Base-by-base conservation (phyloP, 2,113 vertebrate species). In the Anthoscopus minutus region DNA sequence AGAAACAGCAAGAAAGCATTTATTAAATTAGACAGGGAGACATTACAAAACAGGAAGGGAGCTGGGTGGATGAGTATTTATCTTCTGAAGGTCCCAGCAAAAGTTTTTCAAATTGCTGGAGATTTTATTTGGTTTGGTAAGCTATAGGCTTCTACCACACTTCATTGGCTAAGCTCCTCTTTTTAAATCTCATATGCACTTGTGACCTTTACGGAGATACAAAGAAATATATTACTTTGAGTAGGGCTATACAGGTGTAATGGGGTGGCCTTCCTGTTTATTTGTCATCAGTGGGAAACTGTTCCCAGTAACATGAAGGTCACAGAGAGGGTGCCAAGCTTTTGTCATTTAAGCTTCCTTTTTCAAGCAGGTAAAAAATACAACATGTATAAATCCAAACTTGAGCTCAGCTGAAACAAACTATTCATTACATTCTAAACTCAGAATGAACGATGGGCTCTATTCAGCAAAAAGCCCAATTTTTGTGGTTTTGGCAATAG, bases 21-120 rank as follows among this genome's bases (percentile, higher is more conserved):
- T 97, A 97, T 98, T 98, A 98, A 96, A 93, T 94, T 76, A 85
- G 97, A 97, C 98, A 98, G 89, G 94, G 94, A 98, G 97, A 97
- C 97, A 97, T 97, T 98, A 97, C 97, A 98, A 96, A 98, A 97
- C 96, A 97, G 96, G 94, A 94, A 97, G 76, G 94, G 97, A 96
- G 17, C 93, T 98, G 94, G 96, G 96, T 95, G 88, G 97, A 96
- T 96, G 96, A 97, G 85, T 97, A 98, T 98, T 98, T 97, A 97
- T 98, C 97, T 98, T 97, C 92, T 80, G 69, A 86, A 92, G 88
- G 93, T 96, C 93, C 53, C 88, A 84, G 74, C 38, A 94, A 92
- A 92, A 96, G 53, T 54, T 86, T 85, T 94, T 95, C 50, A 14
- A 71, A 79, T 62, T 73, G 61, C 66, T 57, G 19, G 77, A 64